phyloP scores from a whole-genome alignment of 2,888 invertebrate species.

The Galerucella nymphaeae region DNA sequence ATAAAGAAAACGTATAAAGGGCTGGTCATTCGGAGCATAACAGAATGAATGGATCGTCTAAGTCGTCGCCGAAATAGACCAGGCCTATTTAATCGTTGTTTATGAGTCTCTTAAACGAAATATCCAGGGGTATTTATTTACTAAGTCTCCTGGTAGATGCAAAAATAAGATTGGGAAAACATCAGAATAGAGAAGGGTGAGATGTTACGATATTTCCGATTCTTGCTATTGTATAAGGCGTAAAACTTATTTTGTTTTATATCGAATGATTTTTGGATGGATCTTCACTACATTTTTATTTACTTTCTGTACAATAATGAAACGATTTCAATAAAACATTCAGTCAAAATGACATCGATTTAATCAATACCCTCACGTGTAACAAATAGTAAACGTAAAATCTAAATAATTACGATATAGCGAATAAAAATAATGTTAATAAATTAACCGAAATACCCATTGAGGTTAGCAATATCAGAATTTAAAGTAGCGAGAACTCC shows the following conservation, averaged over 20 bases:
- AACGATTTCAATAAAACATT: background rate
- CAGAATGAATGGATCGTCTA: slow-evolving; percentile 22
- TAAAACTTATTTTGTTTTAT: too few relatives aligned
- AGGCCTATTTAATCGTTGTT: slow-evolving; percentile 31
- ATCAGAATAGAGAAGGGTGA: background rate
- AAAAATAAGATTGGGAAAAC: slow-evolving; percentile 32
- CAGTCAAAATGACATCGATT: background rate
- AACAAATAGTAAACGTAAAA: background rate
- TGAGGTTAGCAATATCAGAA: slow-evolving; percentile 36
- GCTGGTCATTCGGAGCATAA: slow-evolving; percentile 26
- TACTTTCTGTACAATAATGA: too few relatives aligned
- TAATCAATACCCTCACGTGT: background rate
- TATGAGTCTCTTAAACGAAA: slow-evolving; percentile 24
- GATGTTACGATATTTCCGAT: background rate
- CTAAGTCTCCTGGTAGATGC: slow-evolving; percentile 24
- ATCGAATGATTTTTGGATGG: too few relatives aligned
- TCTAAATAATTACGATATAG: background rate
- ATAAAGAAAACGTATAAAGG: slow-evolving; percentile 32
- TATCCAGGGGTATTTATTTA: slow-evolving; percentile 3
- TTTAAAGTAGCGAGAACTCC: slow-evolving; percentile 24
- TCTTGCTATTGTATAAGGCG: too few relatives aligned
- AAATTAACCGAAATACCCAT: slow-evolving; percentile 25
- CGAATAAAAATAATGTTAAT: background rate
- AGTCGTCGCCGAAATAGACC: slow-evolving; percentile 23
- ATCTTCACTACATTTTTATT: too few relatives aligned